Percentiles rank a stretch among this genome's conserved stretches.
phyloP scores from a whole-genome alignment of 2,888 invertebrate genomes.

The Melipona beecheii region DNA sequence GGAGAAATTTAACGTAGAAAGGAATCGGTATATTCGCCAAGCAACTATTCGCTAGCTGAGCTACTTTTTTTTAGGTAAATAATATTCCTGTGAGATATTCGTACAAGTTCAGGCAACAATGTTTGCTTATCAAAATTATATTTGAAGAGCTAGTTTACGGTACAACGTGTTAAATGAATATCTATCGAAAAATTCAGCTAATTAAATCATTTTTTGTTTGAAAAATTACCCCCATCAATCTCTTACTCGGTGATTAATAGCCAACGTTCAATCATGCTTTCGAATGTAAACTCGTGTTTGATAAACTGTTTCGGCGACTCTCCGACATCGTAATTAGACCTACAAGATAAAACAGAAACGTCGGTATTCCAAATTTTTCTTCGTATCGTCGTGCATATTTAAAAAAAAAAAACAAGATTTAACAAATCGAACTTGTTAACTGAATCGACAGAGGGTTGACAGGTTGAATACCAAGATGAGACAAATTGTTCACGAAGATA shows the following conservation, averaged over 20 bases:
- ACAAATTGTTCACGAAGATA: too few relatives aligned
- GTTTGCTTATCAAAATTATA: not conserved
- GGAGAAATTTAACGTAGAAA: too few relatives aligned
- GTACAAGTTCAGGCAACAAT: too few relatives aligned
- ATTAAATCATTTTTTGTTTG: constrained; percentile 22
- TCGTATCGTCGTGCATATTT: not conserved
- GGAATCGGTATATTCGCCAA: too few relatives aligned
- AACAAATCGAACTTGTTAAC: not conserved
- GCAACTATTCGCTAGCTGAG: too few relatives aligned
- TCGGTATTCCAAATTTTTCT: not conserved
- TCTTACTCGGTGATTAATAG: constrained; percentile 10
- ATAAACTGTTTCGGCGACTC: not conserved
- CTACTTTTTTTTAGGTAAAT: too few relatives aligned
- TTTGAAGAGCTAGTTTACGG: not conserved
- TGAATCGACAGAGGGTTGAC: not conserved
- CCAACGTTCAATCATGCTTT: not conserved
- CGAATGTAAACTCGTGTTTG: constrained; percentile 5
- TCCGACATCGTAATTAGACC: constrained; percentile 11
- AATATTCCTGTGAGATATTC: too few relatives aligned
- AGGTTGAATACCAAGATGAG: not conserved
- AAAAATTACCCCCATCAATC: constrained; percentile 20
- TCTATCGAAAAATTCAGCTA: not conserved
- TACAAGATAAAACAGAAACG: not conserved
- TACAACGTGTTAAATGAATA: not conserved
- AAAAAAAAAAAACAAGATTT: not conserved